Percentiles rank a stretch among this genome's conserved stretches.
These are phyloP conservation scores for Clupea harengus DNA, from an alignment of 2,113 vertebrate species.

Conservation along the genomic window DNA sequence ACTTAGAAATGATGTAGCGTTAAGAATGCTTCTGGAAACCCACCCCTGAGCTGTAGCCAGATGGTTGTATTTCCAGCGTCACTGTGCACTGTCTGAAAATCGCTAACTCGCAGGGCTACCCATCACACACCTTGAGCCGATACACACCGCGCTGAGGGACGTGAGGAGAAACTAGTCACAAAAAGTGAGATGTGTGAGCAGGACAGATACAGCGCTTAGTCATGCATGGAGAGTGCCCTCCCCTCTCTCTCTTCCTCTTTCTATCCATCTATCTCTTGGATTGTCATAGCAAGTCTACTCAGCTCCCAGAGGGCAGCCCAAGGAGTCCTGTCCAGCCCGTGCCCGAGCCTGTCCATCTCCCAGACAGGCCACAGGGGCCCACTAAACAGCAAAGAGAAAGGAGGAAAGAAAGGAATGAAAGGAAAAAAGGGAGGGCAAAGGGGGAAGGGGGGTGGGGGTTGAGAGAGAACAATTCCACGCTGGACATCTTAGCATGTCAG, in stretches of 20 bases:
- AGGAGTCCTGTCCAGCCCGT: constrained; percentile 29
- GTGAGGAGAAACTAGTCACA: background rate
- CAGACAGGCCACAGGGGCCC: constrained; percentile 17
- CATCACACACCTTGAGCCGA: background rate
- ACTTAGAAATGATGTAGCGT: too few relatives aligned
- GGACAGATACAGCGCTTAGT: constrained; percentile 29
- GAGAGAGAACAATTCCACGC: constrained; percentile 22
- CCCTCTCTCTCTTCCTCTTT: background rate
- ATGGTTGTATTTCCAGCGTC: background rate
- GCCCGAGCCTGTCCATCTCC: constrained; percentile 20
- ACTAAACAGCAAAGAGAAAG: background rate
- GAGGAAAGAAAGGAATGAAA: background rate
- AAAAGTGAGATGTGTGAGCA: background rate
- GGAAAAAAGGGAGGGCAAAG: constrained; percentile 15
- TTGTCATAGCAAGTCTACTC: constrained; percentile 44
- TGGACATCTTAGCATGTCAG: background rate
- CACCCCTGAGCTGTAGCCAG: background rate
- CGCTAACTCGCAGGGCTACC: background rate
- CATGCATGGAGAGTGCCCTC: constrained; percentile 32
- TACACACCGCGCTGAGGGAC: background rate
- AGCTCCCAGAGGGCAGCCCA: constrained; percentile 41
- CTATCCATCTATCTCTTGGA: constrained; percentile 32
- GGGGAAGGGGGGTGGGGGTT: background rate
- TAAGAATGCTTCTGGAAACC: background rate
- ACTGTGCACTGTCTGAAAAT: background rate